Conservation (phyloP, 2,113 vertebrate genomes). For the Bos javanicus region DNA sequence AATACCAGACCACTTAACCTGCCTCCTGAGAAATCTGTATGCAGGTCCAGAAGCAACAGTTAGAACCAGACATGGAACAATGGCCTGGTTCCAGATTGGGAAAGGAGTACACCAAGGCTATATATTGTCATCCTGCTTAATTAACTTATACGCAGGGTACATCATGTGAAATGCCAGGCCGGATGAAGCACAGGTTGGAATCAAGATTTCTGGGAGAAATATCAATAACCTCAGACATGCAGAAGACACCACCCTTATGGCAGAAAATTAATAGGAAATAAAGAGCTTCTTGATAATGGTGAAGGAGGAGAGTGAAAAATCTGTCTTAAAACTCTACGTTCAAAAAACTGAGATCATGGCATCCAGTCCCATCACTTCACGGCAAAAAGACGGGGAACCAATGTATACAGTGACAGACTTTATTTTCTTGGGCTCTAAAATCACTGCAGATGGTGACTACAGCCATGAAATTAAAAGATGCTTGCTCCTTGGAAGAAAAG, state of each 20-base stretch:
- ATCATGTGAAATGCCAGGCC: not conserved
- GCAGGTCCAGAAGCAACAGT: not conserved
- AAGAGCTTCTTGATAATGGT: not conserved
- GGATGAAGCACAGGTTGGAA: not conserved
- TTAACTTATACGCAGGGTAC: too few species aligned
- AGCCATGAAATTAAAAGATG: not conserved
- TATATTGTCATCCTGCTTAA: not conserved
- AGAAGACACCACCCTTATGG: not conserved
- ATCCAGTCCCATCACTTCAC: not conserved
- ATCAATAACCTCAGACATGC: not conserved
- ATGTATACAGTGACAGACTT: not conserved
- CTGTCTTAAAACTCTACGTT: not conserved
- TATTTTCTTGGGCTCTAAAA: not conserved
- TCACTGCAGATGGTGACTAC: not conserved
- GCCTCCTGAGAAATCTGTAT: not conserved
- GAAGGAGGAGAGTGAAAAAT: not conserved
- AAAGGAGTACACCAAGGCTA: not conserved
- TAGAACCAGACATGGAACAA: not conserved
- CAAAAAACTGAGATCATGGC: not conserved
- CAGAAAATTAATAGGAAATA: not conserved
- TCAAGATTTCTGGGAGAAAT: not conserved
- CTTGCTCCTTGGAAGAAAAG: not conserved
- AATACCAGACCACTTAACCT: not conserved
- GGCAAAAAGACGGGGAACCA: not conserved
- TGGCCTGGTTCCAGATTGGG: not conserved